phyloP scores from a whole-genome alignment of 1,140 invertebrate genomes.

The Vanessa atalanta region DNA sequence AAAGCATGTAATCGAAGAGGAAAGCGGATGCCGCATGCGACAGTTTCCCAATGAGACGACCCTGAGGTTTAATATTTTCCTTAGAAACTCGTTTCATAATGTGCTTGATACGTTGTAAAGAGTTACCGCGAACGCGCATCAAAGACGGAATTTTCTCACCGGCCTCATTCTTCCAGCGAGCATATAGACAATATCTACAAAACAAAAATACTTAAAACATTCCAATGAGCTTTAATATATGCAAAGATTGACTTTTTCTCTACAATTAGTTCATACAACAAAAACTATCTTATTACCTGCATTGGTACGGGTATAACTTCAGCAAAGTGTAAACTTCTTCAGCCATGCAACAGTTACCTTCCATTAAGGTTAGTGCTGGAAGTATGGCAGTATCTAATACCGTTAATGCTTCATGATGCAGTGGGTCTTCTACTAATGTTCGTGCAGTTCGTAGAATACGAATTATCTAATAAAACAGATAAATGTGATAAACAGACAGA shows the following conservation, averaged over 20 bases:
- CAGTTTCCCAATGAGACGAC: conserved; percentile 96
- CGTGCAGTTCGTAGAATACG: conserved; percentile 71
- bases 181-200: conserved; percentile 92
- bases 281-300: conserved; percentile 81
- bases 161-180: conserved; percentile 92
- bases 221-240: too few species aligned
- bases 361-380: conserved; percentile 94
- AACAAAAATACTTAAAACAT: conserved; percentile 1
- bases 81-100: conserved; percentile 99
- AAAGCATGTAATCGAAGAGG: conserved; percentile 96
- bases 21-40: conserved; percentile 97
- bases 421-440: conserved; percentile 66
- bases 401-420: conserved; percentile 91
- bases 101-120: conserved; percentile 95
- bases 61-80: conserved; percentile 98
- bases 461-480: conserved; percentile 63
- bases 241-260: too few species aligned
- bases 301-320: conserved; percentile 95
- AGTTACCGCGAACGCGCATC: conserved; percentile 90
- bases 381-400: conserved; percentile 93
- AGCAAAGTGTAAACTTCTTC: conserved; percentile 97
- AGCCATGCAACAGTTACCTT: conserved; percentile 96
- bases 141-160: conserved; percentile 91
- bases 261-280: background rate
- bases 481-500: background rate